These are phyloP conservation scores for Platycheirus rosarum DNA, from an alignment of 2,888 invertebrate genomes.

Conservation along the genomic window DNA sequence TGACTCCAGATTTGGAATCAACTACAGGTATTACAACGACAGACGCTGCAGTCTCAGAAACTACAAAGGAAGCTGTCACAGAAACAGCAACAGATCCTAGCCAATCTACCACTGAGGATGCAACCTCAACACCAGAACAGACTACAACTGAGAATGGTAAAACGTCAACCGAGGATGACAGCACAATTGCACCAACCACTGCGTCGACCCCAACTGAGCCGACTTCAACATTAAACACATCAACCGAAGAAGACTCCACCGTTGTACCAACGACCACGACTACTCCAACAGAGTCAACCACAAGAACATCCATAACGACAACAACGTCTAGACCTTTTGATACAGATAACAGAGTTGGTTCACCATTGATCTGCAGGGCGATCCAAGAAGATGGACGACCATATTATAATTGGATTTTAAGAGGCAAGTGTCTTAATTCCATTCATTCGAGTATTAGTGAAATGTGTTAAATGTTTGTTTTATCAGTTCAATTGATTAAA, in stretches of 20 bases:
- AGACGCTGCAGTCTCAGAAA: background rate
- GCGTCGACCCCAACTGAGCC: background rate
- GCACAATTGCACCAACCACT: background rate
- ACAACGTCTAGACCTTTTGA: background rate
- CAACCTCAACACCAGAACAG: background rate
- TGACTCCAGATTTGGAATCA: background rate
- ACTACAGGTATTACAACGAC: background rate
- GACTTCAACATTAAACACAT: background rate
- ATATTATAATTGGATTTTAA: slow-evolving; percentile 40
- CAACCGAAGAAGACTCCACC: slow-evolving; percentile 3
- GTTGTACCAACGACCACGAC: background rate
- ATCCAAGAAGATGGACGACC: slow-evolving; percentile 4
- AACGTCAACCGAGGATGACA: background rate
- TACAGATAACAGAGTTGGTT: background rate
- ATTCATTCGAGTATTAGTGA: background rate
- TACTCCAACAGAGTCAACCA: background rate
- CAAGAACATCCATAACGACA: background rate
- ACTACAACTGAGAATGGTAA: background rate
- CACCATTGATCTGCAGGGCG: background rate
- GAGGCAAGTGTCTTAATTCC: slow-evolving; percentile 29
- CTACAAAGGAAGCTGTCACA: background rate
- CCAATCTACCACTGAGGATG: slow-evolving; percentile 14
- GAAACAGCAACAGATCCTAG: background rate
- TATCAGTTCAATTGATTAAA: background rate
- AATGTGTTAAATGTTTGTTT: background rate